These are phyloP conservation scores for Cynocephalus volans DNA, from an alignment of 2,113 vertebrate species.

Conservation along the genomic window DNA sequence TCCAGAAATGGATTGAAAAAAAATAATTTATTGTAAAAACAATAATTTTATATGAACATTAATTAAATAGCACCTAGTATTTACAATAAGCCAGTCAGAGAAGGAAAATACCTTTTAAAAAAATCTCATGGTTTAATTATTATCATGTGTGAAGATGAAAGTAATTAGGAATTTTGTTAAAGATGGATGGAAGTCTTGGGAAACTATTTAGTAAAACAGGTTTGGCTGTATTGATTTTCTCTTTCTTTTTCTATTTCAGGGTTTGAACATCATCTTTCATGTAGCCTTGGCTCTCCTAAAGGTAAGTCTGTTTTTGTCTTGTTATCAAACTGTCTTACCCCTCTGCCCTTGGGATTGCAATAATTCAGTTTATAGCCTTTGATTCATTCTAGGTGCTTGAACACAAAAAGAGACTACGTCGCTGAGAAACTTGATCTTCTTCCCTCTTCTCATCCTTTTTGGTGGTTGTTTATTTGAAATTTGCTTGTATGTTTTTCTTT, in stretches of 20 bases:
- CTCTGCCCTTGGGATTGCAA: background rate
- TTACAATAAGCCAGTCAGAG: background rate
- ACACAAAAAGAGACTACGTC: background rate
- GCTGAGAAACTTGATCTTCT: background rate
- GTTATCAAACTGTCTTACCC: background rate
- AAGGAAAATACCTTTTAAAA: slow-evolving; percentile 30
- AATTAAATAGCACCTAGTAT: background rate
- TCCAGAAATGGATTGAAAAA: background rate
- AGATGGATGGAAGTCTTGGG: background rate
- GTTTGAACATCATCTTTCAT: slow-evolving; percentile 98
- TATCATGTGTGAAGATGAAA: slow-evolving; percentile 40
- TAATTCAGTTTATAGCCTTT: background rate
- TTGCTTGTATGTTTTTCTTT: slow-evolving; percentile 47
- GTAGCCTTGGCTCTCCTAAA: slow-evolving; percentile 98
- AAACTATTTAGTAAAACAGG: slow-evolving; percentile 50
- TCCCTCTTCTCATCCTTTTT: background rate
- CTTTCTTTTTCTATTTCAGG: slow-evolving; percentile 90
- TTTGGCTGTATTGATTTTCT: slow-evolving; percentile 40
- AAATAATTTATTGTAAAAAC: slow-evolving; percentile 25
- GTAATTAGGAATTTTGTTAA: background rate
- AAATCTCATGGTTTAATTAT: slow-evolving; percentile 28
- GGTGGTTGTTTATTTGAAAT: slow-evolving; percentile 17
- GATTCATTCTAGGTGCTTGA: background rate
- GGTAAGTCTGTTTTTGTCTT: slow-evolving; percentile 89
- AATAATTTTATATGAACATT: slow-evolving; percentile 2